Evolutionary conservation across 1,140 invertebrate species (phyloP), one percentile per base, ranked within the genome.

Genomic region (Solen grandis): DNA sequence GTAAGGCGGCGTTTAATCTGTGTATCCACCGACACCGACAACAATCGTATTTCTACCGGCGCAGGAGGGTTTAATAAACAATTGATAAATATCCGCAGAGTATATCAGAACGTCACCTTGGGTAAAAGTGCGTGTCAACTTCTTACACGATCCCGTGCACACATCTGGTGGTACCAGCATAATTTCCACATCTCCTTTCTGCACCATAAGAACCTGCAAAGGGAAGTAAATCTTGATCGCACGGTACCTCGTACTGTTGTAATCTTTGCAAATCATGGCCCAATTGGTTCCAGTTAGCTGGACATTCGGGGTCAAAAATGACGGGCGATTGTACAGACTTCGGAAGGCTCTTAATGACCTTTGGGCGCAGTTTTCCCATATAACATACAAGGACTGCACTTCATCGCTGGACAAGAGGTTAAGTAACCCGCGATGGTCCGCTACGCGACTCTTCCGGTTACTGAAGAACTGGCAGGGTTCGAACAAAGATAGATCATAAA

Each of bases 361-460:
- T 13, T 60, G 13, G 4, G 35, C 70, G 33, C 70, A 73, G 55
- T 73, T 73, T 46, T 73, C 70, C 70, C 70, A 73, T 4, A 73
- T 10, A 31, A 36, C 55, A 38, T 73, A 73, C 31, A 38, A 59
- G 13, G 70, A 73, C 2, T 1, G 59, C 2, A 46, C 3, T 5
- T 35, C 27, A 2, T 31, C 55, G 16, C 19, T 0, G 1, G 36
- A 38, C 55, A 73, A 14, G 25, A 41, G 35, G 3, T 36, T 25
- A 25, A 59, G 31, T 13, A 73, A 22, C 4, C 46, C 29, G 19
- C 57, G 33, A 29, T 60, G 70, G 22, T 60, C 54, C 27, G 54
- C 13, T 1, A 60, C 70, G 27, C 41, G 55, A 33, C 19, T 35
- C 38, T 73, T 73, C 5, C 55, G 8, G 55, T 73, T 73, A 25